Evolutionary conservation across 2,888 invertebrate genomes (phyloP).

Genomic region (Pyrrhosoma nymphula): DNA sequence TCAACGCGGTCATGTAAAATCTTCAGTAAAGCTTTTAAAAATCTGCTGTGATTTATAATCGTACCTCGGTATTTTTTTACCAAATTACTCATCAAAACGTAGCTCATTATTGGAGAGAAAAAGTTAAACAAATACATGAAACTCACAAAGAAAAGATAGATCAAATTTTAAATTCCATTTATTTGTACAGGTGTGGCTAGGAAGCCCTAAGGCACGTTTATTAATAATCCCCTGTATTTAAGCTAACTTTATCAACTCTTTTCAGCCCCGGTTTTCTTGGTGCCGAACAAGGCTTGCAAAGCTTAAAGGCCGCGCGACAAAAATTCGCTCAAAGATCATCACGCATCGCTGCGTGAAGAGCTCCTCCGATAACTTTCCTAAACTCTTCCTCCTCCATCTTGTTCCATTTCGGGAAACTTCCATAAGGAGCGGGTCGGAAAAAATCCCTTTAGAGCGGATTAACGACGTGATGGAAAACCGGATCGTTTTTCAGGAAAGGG

Average conservation of each 20-base stretch:
- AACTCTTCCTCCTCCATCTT: slow-evolving; percentile 22
- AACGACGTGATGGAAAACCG: slow-evolving; percentile 39
- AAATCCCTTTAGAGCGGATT: slow-evolving; percentile 23
- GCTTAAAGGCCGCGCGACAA: background rate
- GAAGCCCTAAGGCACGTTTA: background rate
- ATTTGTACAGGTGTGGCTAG: too few species aligned
- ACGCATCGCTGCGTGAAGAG: slow-evolving; percentile 25
- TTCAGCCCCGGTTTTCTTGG: background rate
- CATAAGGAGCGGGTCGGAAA: background rate
- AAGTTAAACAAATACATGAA: too few species aligned
- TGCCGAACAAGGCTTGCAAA: background rate
- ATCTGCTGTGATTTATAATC: too few species aligned
- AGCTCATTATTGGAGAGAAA: too few species aligned
- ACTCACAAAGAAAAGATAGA: too few species aligned
- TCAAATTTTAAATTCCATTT: too few species aligned
- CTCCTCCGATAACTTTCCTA: background rate
- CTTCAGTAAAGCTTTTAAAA: too few species aligned
- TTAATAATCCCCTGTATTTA: background rate
- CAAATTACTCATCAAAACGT: too few species aligned
- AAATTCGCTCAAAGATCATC: slow-evolving; percentile 36
- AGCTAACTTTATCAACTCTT: background rate
- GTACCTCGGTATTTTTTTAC: too few species aligned
- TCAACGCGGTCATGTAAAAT: too few species aligned
- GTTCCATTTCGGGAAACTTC: slow-evolving; percentile 26
- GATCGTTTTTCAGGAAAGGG: slow-evolving; percentile 22